Percentiles rank a stretch among this genome's conserved stretches.
phyloP scores from a whole-genome alignment of 2,113 vertebrate species.

The Lasiurus borealis region DNA sequence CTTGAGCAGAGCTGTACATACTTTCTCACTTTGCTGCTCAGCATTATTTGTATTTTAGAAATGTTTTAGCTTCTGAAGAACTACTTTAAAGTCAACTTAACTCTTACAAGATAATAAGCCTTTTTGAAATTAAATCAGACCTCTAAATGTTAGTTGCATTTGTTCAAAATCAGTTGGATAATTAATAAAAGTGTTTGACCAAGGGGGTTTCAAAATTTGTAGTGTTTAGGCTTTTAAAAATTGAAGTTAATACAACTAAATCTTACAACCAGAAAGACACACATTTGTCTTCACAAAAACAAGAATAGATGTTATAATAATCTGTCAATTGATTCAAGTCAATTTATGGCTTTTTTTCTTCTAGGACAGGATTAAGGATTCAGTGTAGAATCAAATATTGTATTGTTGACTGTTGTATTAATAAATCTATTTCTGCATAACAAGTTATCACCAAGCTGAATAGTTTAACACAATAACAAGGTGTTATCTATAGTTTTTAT shows the following conservation, averaged over 20 bases:
- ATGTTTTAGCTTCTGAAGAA: conserved; percentile 6
- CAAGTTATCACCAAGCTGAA: not conserved
- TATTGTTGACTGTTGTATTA: conserved; percentile 14
- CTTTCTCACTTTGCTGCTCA: not conserved
- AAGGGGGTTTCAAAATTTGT: not conserved
- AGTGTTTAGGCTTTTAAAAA: not conserved
- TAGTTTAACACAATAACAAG: not conserved
- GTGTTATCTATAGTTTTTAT: not conserved
- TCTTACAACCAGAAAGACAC: not conserved
- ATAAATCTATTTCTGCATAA: not conserved
- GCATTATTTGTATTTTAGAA: not conserved
- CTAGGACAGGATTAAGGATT: not conserved
- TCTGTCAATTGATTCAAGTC: not conserved
- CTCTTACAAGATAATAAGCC: not conserved
- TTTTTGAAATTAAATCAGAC: not conserved
- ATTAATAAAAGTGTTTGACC: conserved; percentile 14
- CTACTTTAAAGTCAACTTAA: not conserved
- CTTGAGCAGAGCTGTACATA: not conserved
- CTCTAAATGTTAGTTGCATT: conserved; percentile 2
- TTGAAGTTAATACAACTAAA: not conserved
- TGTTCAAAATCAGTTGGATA: conserved; percentile 27
- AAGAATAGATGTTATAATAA: not conserved
- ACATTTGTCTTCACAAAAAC: conserved; percentile 5
- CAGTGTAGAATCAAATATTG: not conserved
- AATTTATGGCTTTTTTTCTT: not conserved